These are phyloP conservation scores for Melanchra persicariae DNA, from an alignment of 2,888 invertebrate genomes.

Conservation along the genomic window DNA sequence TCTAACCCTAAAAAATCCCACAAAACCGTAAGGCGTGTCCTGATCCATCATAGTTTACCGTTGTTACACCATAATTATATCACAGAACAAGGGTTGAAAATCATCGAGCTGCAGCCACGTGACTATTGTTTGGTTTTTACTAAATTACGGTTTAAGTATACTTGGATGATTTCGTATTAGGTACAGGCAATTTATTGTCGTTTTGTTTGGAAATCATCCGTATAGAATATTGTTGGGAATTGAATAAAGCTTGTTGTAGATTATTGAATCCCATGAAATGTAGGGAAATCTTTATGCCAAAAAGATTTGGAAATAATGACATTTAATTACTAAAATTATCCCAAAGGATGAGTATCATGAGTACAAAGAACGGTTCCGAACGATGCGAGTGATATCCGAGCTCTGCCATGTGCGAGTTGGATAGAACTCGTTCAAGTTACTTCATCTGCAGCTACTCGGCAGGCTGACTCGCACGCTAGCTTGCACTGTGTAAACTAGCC, in stretches of 20 bases:
- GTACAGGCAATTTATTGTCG: conserved; percentile 25
- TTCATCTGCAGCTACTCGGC: no score
- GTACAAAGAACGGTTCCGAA: no score
- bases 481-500: no score
- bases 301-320: no score
- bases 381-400: no score
- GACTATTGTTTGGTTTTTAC: conserved; percentile 78
- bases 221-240: not conserved
- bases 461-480: no score
- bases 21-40: conserved; percentile 62
- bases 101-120: conserved; percentile 73
- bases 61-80: conserved; percentile 66
- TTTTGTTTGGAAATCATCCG: conserved; percentile 11
- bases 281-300: no score
- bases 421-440: no score
- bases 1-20: conserved; percentile 51
- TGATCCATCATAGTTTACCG: conserved; percentile 63
- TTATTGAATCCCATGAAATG: no score
- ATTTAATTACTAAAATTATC: no score
- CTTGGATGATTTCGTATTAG: conserved; percentile 60
- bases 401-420: no score
- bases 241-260: not conserved
- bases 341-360: no score
- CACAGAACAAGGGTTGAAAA: conserved; percentile 65
- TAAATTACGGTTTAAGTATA: conserved; percentile 77